phyloP scores from a whole-genome alignment of 2,888 invertebrate species.

The Lochmaea capreae region DNA sequence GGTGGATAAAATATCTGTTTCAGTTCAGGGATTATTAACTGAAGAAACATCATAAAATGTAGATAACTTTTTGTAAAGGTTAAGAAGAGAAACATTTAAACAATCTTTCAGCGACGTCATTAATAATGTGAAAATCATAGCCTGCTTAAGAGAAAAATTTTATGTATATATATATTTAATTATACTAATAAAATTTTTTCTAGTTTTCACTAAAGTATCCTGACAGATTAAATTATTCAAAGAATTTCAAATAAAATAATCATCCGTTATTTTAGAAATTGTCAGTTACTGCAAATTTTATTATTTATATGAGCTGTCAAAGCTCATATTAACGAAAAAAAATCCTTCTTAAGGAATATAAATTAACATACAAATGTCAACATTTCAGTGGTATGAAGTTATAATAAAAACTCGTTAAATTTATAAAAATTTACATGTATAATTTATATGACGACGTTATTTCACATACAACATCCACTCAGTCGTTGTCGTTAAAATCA shows the following conservation, averaged over 20 bases:
- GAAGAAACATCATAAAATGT: no score
- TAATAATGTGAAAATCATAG: no score
- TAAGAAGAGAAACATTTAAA: no score
- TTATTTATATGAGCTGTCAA: background rate
- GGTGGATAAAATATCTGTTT: no score
- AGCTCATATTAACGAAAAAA: background rate
- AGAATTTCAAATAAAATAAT: background rate
- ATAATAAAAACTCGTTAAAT: background rate
- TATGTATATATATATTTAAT: no score
- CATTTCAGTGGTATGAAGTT: background rate
- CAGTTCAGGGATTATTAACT: no score
- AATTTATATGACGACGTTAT: background rate
- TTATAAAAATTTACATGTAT: constrained; percentile 4
- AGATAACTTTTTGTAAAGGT: no score
- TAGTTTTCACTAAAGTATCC: background rate
- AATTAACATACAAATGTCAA: background rate
- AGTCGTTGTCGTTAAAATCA: constrained; percentile 13
- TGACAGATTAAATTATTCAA: background rate
- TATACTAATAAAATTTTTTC: no score
- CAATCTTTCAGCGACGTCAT: no score
- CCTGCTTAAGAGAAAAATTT: no score
- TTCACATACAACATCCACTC: background rate
- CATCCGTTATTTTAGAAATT: background rate
- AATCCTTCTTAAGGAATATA: background rate
- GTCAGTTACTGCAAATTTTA: background rate